phyloP scores from a whole-genome alignment of 2,797 vertebrate genomes.

The Orestias chungarensis region DNA sequence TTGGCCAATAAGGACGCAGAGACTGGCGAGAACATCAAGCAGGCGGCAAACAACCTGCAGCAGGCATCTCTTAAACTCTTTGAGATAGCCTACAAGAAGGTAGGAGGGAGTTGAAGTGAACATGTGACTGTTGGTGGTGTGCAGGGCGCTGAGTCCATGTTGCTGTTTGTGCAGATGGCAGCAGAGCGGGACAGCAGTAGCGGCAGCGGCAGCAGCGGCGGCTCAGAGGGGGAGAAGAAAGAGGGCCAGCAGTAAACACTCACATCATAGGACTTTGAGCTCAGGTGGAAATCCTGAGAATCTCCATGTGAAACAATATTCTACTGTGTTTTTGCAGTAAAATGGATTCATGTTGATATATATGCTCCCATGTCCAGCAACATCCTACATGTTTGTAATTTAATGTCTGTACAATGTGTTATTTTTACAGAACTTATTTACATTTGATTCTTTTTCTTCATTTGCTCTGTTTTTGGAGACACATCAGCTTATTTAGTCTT shows the following conservation, averaged over 20 bases:
- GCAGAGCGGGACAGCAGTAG: slow-evolving; percentile 85
- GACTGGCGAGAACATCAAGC: slow-evolving; percentile 95
- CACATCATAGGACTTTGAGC: slow-evolving; percentile 61
- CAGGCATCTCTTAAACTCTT: slow-evolving; percentile 97
- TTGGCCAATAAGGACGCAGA: slow-evolving; percentile 93
- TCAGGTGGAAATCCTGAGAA: slow-evolving; percentile 76
- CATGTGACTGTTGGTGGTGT: too few species aligned
- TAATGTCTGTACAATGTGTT: slow-evolving; percentile 51
- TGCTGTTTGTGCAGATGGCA: slow-evolving; percentile 86
- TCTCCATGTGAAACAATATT: slow-evolving; percentile 61
- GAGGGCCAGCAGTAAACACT: slow-evolving; percentile 90
- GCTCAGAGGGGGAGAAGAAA: slow-evolving; percentile 88
- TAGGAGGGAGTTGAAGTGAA: slow-evolving; percentile 53
- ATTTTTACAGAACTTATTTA: slow-evolving; percentile 57
- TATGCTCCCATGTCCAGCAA: slow-evolving; percentile 34
- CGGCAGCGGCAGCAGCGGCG: slow-evolving; percentile 58
- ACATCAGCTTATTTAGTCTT: background rate
- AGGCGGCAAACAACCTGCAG: slow-evolving; percentile 91
- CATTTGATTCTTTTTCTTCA: slow-evolving; percentile 15
- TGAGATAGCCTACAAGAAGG: slow-evolving; percentile 99
- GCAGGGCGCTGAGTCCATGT: background rate
- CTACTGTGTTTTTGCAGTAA: slow-evolving; percentile 96
- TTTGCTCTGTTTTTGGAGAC: too few species aligned
- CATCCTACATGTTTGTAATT: slow-evolving; percentile 61
- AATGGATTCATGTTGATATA: slow-evolving; percentile 68